These are phyloP conservation scores for Plagodis pulveraria DNA, from an alignment of 2,888 invertebrate species.

Conservation along the genomic window DNA sequence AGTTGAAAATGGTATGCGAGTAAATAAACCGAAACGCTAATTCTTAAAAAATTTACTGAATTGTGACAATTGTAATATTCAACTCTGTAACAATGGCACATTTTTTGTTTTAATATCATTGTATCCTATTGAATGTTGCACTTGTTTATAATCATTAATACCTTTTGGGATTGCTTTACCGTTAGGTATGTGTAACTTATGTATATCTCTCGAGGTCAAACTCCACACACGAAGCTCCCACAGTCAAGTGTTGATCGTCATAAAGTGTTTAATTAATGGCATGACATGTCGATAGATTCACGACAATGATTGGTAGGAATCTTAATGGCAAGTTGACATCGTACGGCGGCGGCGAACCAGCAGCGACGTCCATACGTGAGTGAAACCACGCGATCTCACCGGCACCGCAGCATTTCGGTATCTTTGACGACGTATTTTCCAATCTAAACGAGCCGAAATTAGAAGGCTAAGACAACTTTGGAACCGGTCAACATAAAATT, in stretches of 20 bases:
- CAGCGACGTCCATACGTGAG: conserved; percentile 40
- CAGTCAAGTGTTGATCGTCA: conserved; percentile 33
- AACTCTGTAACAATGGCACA: too few relatives aligned
- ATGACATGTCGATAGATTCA: conserved; percentile 39
- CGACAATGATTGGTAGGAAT: conserved; percentile 48
- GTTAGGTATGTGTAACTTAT: too few relatives aligned
- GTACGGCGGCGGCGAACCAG: conserved; percentile 20
- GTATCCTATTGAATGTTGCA: too few relatives aligned
- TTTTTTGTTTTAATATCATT: too few relatives aligned
- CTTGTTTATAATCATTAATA: too few relatives aligned
- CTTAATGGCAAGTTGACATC: conserved; percentile 39
- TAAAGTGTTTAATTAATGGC: conserved; percentile 50
- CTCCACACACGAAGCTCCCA: conserved; percentile 35
- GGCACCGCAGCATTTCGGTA: conserved; percentile 31
- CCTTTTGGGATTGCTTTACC: too few relatives aligned
- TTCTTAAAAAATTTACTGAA: background rate
- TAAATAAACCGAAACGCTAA: conserved; percentile 11
- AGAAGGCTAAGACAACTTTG: conserved; percentile 81
- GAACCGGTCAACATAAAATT: conserved; percentile 85
- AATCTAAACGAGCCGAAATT: conserved; percentile 84
- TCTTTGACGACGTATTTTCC: conserved; percentile 74
- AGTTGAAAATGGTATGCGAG: conserved; percentile 9
- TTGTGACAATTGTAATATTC: background rate
- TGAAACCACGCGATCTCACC: conserved; percentile 42
- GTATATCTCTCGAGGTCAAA: conserved; percentile 3